Evolutionary conservation across 1,140 invertebrate genomes (phyloP).

Genomic region (Platyura marginata): DNA sequence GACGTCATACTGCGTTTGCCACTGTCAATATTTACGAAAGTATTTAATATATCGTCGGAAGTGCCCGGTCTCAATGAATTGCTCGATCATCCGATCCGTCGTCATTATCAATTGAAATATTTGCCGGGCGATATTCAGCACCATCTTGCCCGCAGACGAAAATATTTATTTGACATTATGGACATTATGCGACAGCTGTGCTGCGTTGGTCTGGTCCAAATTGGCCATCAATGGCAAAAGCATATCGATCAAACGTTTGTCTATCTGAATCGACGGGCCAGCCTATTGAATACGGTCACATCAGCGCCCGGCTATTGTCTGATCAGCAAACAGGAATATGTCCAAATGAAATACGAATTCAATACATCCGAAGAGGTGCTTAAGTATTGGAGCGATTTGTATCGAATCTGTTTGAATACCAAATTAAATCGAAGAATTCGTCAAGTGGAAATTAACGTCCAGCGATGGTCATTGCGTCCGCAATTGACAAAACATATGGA

Average conservation of each 20-base stretch:
- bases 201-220: conserved; percentile 50
- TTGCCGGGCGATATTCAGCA: conserved; percentile 20
- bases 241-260: conserved; percentile 56
- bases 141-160: background rate
- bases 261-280: conserved; percentile 42
- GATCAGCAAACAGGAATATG: conserved; percentile 38
- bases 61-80: conserved; percentile 38
- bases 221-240: conserved; percentile 37
- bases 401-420: conserved; percentile 45
- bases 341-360: conserved; percentile 34
- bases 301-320: conserved; percentile 41
- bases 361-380: conserved; percentile 32
- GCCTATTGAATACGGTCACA: conserved; percentile 43
- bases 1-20: conserved; percentile 56
- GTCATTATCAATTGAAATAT: conserved; percentile 40
- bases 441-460: conserved; percentile 15
- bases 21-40: conserved; percentile 45
- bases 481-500: conserved; percentile 27
- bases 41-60: conserved; percentile 38
- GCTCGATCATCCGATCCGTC: conserved; percentile 45
- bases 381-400: conserved; percentile 56
- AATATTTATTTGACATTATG: conserved; percentile 16
- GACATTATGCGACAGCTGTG: conserved; percentile 35
- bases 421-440: conserved; percentile 31
- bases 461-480: too few species aligned